Base-by-base conservation (phyloP, 2,113 vertebrate species). In the Xyrauchen texanus region DNA sequence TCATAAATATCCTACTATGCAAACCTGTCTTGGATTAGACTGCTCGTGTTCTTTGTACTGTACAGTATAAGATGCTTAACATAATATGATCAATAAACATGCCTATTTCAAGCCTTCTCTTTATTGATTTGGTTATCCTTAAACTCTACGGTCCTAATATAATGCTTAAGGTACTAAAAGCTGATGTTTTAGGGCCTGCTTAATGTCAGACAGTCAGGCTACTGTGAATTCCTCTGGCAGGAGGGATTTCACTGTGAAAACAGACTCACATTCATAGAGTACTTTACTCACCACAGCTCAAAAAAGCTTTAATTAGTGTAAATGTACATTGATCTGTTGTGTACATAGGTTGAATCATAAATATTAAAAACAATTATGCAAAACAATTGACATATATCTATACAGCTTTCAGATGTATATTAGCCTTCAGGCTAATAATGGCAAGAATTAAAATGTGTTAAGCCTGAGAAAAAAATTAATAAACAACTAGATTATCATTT, bases 141-240 rank as follows among this genome's bases (percentile, higher is more conserved):
- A 34, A 34, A 34, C 1, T 34, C 21, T 34, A 34, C 21, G 21
- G 5, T 65, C 15, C 46, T 44, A 15, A 44, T 77, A 12, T 49
- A 62, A 68, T 34, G 45, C 46, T 53, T 45, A 64, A 61, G 67
- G 66, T 68, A 46, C 46, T 13, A 44, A 52, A 66, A 69, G 77
- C 16, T 69, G 62, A 69, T 12, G 68, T 62, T 68, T 67, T 42
- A 51, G 21, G 53, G 49, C 70, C 9, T n/a, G 60, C 52, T 34
- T 34, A 34, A 3, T 3, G 21, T 79, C 7, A 58, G 4, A 60
- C 21, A 47, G 51, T 65, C 77, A 83, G 52, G 11, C 52, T 76
- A 62, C 58, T 57, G 57, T 51, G 72, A 67, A 76, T 34, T 34
- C 21, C 21, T 34, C 21, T 34, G 21, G 21, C 21, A 62, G 49